Percentiles rank a stretch among this genome's conserved stretches.
Conservation (phyloP, 2,797 vertebrate species). For the Acanthurus leucopareius region DNA sequence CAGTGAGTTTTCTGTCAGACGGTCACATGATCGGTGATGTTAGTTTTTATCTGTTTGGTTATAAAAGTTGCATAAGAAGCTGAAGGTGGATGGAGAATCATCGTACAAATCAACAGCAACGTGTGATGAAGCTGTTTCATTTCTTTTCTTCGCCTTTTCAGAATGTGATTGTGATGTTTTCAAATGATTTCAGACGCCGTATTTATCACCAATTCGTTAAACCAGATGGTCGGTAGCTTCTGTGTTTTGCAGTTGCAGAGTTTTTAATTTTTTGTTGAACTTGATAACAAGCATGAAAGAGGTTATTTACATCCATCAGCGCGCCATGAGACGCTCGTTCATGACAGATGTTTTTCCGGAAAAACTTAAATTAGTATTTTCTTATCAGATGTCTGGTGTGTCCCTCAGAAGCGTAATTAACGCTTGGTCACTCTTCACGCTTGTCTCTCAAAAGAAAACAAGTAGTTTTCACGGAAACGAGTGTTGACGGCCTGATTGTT, state of each 20-base stretch:
- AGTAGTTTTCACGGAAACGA: no score
- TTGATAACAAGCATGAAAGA: background rate
- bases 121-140: background rate
- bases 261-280: no score
- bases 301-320: background rate
- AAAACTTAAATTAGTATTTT: background rate
- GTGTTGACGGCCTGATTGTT: background rate
- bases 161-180: background rate
- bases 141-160: background rate
- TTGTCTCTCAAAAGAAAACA: no score
- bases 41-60: constrained; percentile 54
- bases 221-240: background rate
- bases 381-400: background rate
- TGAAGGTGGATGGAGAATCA: constrained; percentile 2
- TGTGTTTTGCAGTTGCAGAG: background rate
- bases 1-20: constrained; percentile 10
- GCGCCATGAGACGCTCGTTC: background rate
- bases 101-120: background rate
- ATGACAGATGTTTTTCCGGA: background rate
- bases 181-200: background rate
- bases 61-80: constrained; percentile 21
- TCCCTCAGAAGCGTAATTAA: background rate
- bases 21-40: constrained; percentile 40
- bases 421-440: background rate
- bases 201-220: constrained; percentile 3